Conservation (phyloP, 1,140 invertebrate genomes). For the Bombus sibiricus region DNA sequence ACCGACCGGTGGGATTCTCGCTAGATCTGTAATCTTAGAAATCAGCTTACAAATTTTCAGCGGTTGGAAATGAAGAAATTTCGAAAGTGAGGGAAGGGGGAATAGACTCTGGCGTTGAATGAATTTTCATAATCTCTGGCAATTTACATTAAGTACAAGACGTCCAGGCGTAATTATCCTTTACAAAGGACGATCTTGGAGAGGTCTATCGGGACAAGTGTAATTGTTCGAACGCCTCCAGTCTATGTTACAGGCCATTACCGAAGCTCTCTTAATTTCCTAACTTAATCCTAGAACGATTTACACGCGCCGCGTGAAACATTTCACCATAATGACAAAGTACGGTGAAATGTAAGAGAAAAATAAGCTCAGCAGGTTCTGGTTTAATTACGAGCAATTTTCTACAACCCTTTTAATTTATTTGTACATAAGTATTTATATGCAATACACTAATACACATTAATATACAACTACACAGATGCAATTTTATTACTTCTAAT, state of each 20-base stretch:
- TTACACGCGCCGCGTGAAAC: neutral
- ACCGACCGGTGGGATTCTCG: neutral
- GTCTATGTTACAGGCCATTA: neutral
- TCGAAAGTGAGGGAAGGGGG: neutral
- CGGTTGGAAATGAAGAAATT: neutral
- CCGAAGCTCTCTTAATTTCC: neutral
- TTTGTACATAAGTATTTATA: too few species aligned
- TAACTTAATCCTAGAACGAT: neutral
- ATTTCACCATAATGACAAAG: too few species aligned
- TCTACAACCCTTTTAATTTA: too few species aligned
- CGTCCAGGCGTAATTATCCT: neutral
- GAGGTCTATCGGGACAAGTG: neutral
- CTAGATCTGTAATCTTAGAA: slow-evolving; percentile 5
- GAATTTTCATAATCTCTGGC: slow-evolving; percentile 47
- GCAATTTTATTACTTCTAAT: neutral
- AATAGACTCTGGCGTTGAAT: neutral
- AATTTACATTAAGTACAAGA: slow-evolving; percentile 36
- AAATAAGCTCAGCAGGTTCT: neutral
- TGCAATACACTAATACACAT: too few species aligned
- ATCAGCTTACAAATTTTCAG: slow-evolving; percentile 11
- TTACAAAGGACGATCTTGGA: neutral
- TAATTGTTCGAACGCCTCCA: neutral
- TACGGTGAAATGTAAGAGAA: neutral
- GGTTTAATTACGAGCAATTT: neutral
- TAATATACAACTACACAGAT: neutral